These are phyloP conservation scores for Callimorpha dominula DNA, from an alignment of 2,888 invertebrate genomes.

Conservation along the genomic window DNA sequence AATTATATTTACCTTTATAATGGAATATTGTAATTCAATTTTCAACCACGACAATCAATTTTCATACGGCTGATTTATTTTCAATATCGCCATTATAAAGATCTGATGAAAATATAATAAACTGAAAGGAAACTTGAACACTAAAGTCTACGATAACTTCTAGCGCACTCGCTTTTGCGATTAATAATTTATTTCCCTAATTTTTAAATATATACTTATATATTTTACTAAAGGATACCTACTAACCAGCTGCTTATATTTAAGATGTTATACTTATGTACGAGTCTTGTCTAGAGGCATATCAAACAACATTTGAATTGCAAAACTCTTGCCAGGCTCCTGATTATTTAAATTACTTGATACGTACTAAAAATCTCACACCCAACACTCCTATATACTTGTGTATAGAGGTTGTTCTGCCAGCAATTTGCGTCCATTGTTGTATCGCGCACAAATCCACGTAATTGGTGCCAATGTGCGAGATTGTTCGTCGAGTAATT, in stretches of 20 bases:
- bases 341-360: not conserved
- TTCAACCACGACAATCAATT: too few species aligned
- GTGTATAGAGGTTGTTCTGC: not conserved
- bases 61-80: too few species aligned
- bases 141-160: not conserved
- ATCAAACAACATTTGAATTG: not conserved
- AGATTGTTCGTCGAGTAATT: constrained; percentile 50
- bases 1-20: too few species aligned
- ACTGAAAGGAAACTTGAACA: too few species aligned
- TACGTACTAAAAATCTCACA: not conserved
- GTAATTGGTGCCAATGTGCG: constrained; percentile 50
- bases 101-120: too few species aligned
- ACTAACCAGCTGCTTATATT: not conserved
- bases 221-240: not conserved
- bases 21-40: too few species aligned
- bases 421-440: constrained; percentile 38
- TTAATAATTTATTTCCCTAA: not conserved
- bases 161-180: too few species aligned
- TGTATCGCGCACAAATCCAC: constrained; percentile 36
- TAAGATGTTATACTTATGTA: too few species aligned
- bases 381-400: not conserved
- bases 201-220: not conserved
- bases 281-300: not conserved
- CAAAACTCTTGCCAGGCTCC: not conserved
- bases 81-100: too few species aligned